These are phyloP conservation scores for Paradisaea rubra DNA, from an alignment of 2,113 vertebrate genomes.

Conservation along the genomic window DNA sequence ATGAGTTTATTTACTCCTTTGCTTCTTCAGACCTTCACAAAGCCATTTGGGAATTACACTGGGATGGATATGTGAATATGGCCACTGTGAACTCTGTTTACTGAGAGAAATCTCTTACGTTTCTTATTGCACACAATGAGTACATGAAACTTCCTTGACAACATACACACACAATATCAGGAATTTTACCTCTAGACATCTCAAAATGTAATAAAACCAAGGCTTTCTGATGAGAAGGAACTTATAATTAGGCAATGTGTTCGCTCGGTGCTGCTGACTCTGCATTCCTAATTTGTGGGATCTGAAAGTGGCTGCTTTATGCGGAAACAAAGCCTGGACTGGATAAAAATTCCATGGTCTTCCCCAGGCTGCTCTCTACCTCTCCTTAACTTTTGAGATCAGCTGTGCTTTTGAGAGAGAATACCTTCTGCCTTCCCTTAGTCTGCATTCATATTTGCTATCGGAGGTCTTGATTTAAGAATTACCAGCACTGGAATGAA, in stretches of 20 bases:
- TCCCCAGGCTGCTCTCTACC: neutral
- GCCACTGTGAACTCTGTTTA: neutral
- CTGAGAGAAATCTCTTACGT: neutral
- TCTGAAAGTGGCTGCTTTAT: neutral
- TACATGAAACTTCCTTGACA: neutral
- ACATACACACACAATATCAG: accelerated
- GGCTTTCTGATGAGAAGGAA: neutral
- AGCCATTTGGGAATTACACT: neutral
- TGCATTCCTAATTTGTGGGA: neutral
- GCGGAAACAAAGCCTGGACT: neutral
- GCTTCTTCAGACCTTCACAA: neutral
- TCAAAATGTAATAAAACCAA: neutral
- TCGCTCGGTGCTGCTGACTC: neutral
- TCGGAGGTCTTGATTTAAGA: neutral
- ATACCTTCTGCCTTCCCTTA: neutral
- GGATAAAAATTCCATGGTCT: neutral
- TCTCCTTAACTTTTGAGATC: neutral
- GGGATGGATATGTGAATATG: neutral
- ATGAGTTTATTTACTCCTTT: slow-evolving; percentile 15
- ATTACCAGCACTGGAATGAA: neutral
- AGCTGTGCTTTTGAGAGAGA: neutral
- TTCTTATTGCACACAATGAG: neutral
- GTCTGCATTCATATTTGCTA: neutral
- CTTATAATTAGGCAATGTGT: neutral
- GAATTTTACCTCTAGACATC: neutral